These are phyloP conservation scores for Geotrypetes seraphini DNA, from an alignment of 2,797 vertebrate species.

Conservation along the genomic window DNA sequence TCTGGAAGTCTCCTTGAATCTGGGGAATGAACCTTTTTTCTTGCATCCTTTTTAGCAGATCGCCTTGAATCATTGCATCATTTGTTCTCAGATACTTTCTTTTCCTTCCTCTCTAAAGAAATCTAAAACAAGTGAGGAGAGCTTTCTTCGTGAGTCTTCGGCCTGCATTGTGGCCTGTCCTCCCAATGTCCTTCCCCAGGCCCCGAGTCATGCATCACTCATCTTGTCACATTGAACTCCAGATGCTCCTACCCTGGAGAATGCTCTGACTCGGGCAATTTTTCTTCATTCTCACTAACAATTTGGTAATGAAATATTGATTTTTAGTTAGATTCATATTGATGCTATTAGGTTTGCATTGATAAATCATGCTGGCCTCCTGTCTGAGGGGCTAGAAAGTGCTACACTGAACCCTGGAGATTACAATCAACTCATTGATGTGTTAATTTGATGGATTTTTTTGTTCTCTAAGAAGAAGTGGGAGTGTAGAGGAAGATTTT, in stretches of 20 bases:
- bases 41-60: constrained; percentile 33
- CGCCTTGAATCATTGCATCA: constrained; percentile 2
- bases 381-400: constrained; percentile 69
- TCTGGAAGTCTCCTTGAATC: constrained; percentile 8
- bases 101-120: constrained; percentile 30
- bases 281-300: constrained; percentile 99
- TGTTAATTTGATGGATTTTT: constrained; percentile 98
- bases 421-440: constrained; percentile 97
- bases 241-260: constrained; percentile 96
- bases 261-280: constrained; percentile 85
- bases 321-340: constrained; percentile 99
- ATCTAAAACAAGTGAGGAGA: constrained; percentile 20
- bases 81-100: constrained; percentile 10
- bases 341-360: constrained; percentile 99
- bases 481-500: constrained; percentile 58
- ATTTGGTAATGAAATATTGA: constrained; percentile 99
- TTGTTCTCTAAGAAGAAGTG: constrained; percentile 77
- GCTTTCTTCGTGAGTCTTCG: constrained; percentile 46
- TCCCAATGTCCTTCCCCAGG: constrained; percentile 87
- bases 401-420: constrained; percentile 76
- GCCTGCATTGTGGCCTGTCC: constrained; percentile 85
- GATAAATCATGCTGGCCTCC: constrained; percentile 93
- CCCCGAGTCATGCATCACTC: constrained; percentile 91
- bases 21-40: constrained; percentile 24
- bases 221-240: constrained; percentile 98